Conservation (phyloP, 2,888 invertebrate genomes). For the Anoplius nigerrimus region DNA sequence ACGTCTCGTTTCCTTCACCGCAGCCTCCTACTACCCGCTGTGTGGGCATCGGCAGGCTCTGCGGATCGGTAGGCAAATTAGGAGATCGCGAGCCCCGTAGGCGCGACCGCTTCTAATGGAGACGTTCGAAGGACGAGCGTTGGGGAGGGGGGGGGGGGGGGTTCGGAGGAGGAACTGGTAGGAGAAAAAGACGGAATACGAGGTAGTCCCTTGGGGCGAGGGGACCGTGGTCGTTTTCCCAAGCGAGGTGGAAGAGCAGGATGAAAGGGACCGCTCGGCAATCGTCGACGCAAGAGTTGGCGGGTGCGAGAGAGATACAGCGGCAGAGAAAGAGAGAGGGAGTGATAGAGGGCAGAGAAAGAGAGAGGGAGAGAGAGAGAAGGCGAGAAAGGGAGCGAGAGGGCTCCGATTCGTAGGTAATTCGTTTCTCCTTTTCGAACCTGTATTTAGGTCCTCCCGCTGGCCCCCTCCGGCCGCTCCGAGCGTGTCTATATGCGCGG, state of each 20-base stretch:
- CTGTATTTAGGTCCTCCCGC: slow-evolving; percentile 51
- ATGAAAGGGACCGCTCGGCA: slow-evolving; percentile 56
- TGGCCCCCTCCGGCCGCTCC: slow-evolving; percentile 2
- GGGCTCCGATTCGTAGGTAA: slow-evolving; percentile 54
- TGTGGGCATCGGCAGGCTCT: neutral
- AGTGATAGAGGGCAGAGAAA: neutral
- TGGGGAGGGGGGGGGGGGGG: slow-evolving; percentile 5
- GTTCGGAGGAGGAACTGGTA: slow-evolving; percentile 40
- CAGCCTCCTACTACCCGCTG: no score
- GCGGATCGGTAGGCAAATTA: slow-evolving; percentile 58
- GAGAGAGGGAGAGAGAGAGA: neutral
- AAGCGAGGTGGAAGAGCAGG: slow-evolving; percentile 53
- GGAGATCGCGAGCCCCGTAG: slow-evolving; percentile 42
- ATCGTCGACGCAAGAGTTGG: slow-evolving; percentile 30
- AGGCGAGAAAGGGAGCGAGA: slow-evolving; percentile 16
- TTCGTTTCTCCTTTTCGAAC: slow-evolving; percentile 61
- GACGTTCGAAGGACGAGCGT: slow-evolving; percentile 40
- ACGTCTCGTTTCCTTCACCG: no score
- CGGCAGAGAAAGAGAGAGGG: neutral
- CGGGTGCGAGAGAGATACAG: slow-evolving; percentile 15
- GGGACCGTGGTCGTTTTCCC: slow-evolving; percentile 54
- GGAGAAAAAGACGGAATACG: slow-evolving; percentile 19
- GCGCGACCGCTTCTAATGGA: slow-evolving; percentile 53
- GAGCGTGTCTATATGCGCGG: slow-evolving; percentile 10
- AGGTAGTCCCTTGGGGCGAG: slow-evolving; percentile 45